These are phyloP conservation scores for Rhegmatorhina hoffmannsi DNA, from an alignment of 2,113 vertebrate genomes.

Conservation along the genomic window DNA sequence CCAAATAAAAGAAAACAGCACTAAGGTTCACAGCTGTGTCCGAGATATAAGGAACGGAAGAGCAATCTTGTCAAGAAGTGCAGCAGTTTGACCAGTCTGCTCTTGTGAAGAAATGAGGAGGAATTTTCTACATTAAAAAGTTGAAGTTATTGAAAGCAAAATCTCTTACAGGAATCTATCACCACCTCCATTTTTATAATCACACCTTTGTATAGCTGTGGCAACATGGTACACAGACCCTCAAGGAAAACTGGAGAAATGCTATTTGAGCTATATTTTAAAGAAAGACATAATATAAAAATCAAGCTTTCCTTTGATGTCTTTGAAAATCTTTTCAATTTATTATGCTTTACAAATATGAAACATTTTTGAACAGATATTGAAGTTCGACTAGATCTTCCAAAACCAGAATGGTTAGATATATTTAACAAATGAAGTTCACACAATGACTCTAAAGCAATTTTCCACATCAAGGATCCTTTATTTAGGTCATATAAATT, in stretches of 20 bases:
- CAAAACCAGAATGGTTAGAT: neutral
- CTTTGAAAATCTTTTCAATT: neutral
- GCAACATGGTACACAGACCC: neutral
- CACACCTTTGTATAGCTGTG: neutral
- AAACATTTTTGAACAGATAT: neutral
- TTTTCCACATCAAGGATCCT: conserved; percentile 29
- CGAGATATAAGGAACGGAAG: neutral
- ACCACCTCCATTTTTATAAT: neutral
- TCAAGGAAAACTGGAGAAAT: neutral
- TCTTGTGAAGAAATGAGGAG: neutral
- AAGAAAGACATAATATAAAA: neutral
- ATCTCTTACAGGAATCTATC: neutral
- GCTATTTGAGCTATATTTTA: neutral
- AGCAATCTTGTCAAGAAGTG: neutral
- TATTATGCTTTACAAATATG: neutral
- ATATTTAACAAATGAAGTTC: neutral
- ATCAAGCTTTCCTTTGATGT: neutral
- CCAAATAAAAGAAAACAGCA: neutral
- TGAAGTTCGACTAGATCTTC: neutral
- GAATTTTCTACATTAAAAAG: neutral
- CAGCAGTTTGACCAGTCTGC: neutral
- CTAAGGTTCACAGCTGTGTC: neutral
- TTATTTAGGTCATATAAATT: conserved; percentile 3
- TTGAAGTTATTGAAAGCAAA: neutral
- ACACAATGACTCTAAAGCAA: neutral